phyloP scores from a whole-genome alignment of 2,113 vertebrate genomes.

The Hassar affinis region DNA sequence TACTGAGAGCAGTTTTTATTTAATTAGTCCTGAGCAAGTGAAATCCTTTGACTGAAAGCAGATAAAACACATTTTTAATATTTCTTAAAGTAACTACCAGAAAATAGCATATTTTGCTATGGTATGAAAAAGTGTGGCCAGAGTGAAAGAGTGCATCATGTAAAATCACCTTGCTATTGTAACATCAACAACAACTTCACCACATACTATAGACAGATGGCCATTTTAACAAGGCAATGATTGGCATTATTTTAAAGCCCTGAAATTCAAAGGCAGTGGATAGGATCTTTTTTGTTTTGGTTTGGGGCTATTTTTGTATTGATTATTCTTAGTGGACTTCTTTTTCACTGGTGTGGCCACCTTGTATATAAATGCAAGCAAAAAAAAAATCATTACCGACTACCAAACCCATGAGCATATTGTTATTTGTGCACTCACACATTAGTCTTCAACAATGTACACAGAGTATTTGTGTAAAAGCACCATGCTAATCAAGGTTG shows the following conservation, averaged over 20 bases:
- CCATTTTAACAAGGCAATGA: background rate
- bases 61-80: background rate
- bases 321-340: background rate
- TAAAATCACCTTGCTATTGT: background rate
- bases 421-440: background rate
- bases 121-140: background rate
- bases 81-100: background rate
- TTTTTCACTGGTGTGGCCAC: background rate
- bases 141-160: background rate
- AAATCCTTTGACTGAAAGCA: background rate
- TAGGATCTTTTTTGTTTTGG: background rate
- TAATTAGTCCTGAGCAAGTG: background rate
- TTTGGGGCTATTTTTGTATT: background rate
- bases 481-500: background rate
- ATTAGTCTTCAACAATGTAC: background rate
- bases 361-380: background rate
- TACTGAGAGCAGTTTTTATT: background rate
- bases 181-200: background rate
- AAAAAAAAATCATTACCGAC: background rate
- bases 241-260: background rate
- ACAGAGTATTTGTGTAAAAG: background rate
- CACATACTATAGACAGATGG: background rate
- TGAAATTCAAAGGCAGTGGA: background rate
- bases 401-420: background rate
- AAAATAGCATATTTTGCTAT: background rate